Evolutionary conservation across 2,888 invertebrate genomes (phyloP), one percentile per base, ranked within the genome.

Genomic region (Tinea semifulvella): DNA sequence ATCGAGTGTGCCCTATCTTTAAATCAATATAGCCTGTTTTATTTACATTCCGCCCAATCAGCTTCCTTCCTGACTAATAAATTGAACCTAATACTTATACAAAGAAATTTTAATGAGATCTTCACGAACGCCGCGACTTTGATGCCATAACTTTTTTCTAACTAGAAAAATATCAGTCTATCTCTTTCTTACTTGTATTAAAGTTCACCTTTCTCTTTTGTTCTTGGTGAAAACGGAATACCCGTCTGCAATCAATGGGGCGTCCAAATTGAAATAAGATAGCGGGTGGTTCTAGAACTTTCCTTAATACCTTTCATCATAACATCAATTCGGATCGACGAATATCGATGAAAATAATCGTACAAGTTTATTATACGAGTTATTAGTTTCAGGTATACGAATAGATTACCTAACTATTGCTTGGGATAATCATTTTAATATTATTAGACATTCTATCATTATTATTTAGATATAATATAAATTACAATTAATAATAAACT

Each of bases 181-280:
- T 71, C 72, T 53, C 57, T 54, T 52, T 72, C 63, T 49, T 49
- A 48, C 63, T 52, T 52, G 48, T 31, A 42, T 44, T 48, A 46
- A 50, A 49, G 54, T 63, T 52, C 52, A 46, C 47, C 52, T 54
- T 49, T 72, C 71, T 54, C 65, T 51, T 48, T 70, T 58, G 3
- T 58, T 52, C 66, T 50, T 53, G 55, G 56, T 60, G 73, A 68
- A 68, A 68, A 72, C 65, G 67, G 63, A 65, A 61, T 67, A 65
- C 61, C 61, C 65, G 69, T 76, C 76, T 77, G 76, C 73, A 79
- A 72, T 75, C 77, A 79, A 79, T 80, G 77, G 72, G 72, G 72
- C 77, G 79, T 69, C 71, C 63, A 75, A 79, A 77, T 79, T 79
- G 76, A 73, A 77, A 76, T 76, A 74, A 75, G 76, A 77, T 75